Evolutionary conservation across 2,888 invertebrate genomes (phyloP), one percentile per base, ranked within the genome.

Genomic region (Sinhomidia bicolor): DNA sequence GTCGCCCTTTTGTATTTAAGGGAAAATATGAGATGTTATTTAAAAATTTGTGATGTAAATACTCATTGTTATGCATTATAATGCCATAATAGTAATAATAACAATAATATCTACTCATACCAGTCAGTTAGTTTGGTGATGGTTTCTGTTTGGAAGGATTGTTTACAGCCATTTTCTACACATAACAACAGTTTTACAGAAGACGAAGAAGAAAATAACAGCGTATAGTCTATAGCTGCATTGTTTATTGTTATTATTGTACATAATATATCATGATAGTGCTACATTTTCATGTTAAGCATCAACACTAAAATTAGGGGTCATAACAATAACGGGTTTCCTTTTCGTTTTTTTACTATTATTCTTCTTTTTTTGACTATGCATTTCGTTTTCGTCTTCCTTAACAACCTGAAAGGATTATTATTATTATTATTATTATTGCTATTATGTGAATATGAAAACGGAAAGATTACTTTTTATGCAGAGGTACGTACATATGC

Each of bases 281-380:
- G 79, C 79, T 79, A 85, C 85, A 85, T 79, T 85, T 85, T 85
- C 79, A 74, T 76, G 87, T 87, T 82, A 87, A 87, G 65, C 81
- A 81, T 54, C 76, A 82, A 87, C 81, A 71, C 82, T 83, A 88
- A 88, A 88, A 88, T 88, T 88, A 84, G 88, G 80, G 88, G 76
- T 83, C 78, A 88, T 88, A 88, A 88, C 88, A 88, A 88, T 88
- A 88, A 88, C 88, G 88, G 88, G 88, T 88, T 88, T 88, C 88
- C 83, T 88, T 83, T 87, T 86, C 86, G 78, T 81, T 85, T 86
- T 74, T 65, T 44, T 7, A 84, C 68, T 65, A 62, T 65, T 65
- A 62, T 81, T 81, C 54, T 81, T 51, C 62, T 29, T 65, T n/a
- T 76, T 80, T 80, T 68, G 54, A 88, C 57, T 62, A 82, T 57